Base-by-base conservation (phyloP, 2,113 vertebrate species). In the Nipponia nippon region DNA sequence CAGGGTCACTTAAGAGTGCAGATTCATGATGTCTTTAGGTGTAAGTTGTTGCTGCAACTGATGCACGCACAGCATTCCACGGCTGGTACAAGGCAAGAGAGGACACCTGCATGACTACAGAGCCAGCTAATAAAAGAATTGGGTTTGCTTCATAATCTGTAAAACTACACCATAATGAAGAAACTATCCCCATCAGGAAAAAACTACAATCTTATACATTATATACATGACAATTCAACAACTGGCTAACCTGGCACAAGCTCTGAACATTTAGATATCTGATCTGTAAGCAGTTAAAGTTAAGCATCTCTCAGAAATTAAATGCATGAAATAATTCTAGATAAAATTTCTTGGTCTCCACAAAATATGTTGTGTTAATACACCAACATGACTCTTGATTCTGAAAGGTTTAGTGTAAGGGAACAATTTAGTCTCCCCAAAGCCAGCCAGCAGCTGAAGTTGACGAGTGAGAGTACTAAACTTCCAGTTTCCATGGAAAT, bases 401-500 rank as follows among this genome's bases (percentile, higher is more conserved):
- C 38, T 69, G 61, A 65, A 82, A 82, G 40, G 23, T 59, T 90
- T 56, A 76, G 65, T 26, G 4, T 32, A 93, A 89, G 49, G 40
- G 83, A 92, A 89, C 52, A 77, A 58, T 83, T 76, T 26, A 69
- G 73, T 73, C 50, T 93, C 63, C 75, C n/a, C 61, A 88, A 80
- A 89, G 85, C 49, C 86, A 95, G 75, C 8, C 67, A 73, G 65
- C 76, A 92, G 61, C 61, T 87, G 55, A 94, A 88, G 58, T 34
- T 89, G 76, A 75, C 70, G 71, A 30, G 44, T 0, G 1, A 86
- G 67, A 87, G 49, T 11, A 85, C 30, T 82, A 61, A 79, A 94
- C 40, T 93, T 85, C 46, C 80, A 61, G 84, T 95, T 97, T 80
- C 95, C 83, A 91, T 80, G 91, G 94, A 91, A 96, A 95, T 91